Conservation (phyloP, 1,140 invertebrate genomes). For the Trypoxylus dichotomus region DNA sequence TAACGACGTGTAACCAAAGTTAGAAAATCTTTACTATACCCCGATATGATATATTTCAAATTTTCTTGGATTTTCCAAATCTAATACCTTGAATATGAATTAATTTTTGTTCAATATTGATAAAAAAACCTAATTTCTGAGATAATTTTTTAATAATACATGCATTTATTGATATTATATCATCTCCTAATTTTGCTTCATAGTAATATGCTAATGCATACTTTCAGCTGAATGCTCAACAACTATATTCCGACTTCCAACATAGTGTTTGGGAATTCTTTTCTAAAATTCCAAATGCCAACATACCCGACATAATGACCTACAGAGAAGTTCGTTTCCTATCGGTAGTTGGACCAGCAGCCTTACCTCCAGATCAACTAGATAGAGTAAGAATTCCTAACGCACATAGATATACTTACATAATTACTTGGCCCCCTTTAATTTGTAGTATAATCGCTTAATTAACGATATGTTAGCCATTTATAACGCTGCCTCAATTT, state of each 20-base stretch:
- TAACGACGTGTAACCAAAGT: no score
- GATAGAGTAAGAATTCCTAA: slow-evolving; percentile 66
- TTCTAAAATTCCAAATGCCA: slow-evolving; percentile 64
- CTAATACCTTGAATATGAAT: no score
- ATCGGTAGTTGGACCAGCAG: slow-evolving; percentile 80
- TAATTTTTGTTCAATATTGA: no score
- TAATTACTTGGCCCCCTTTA: slow-evolving; percentile 19
- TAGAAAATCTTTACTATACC: no score
- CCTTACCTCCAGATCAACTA: slow-evolving; percentile 78
- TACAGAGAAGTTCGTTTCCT: slow-evolving; percentile 76
- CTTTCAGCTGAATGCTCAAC: slow-evolving; percentile 70
- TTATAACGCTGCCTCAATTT: slow-evolving; percentile 84
- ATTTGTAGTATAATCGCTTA: slow-evolving; percentile 77
- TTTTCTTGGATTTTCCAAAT: no score
- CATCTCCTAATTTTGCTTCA: no score
- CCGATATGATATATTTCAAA: no score
- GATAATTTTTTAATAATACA: no score
- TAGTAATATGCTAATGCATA: background rate
- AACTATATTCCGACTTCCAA: slow-evolving; percentile 79
- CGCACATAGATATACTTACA: background rate
- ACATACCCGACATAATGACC: slow-evolving; percentile 68
- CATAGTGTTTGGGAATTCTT: slow-evolving; percentile 73
- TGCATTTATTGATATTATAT: no score
- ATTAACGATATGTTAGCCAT: slow-evolving; percentile 87
- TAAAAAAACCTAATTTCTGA: no score